Base-by-base conservation (phyloP, 1,140 invertebrate species). In the Brachionus sp. region DNA sequence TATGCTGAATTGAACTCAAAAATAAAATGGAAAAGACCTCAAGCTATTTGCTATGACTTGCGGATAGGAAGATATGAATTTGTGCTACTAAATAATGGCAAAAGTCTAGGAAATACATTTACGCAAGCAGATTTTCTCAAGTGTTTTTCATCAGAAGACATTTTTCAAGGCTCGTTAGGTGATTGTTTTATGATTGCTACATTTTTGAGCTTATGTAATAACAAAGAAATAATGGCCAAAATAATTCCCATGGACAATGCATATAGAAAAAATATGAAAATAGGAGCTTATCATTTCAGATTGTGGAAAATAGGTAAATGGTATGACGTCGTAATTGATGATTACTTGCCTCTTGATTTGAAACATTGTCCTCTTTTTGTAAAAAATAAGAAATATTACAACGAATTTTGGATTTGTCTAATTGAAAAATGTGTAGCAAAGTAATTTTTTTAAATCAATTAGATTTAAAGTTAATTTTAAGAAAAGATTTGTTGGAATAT, bases 251-350 rank as follows among this genome's bases (percentile, higher is more conserved):
- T 42, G 10, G 77, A 80, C 16, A 80, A 80, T 66, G 62, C 77
- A 6, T 80, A n/a, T 16, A 57, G 50, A 80, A 57, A 80, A 23
- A 80, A 80, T 80, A 80, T 80, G 50, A 80, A 80, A 80, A 57
- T 80, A 10, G 87, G 87, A 53, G 86, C 86, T 57, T 91, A 85
- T 87, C 92, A 92, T 85, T 93, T 93, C 88, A 89, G 92, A 46
- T 92, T 93, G 85, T 93, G 93, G 92, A 91, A 92, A 85, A 93
- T 93, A 87, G 93, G 93, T 3, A 91, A 92, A 85, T 94, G 93
- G 93, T 90, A 91, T 53, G 93, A 94, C 85, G 90, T 94, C 1
- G 87, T 93, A 1, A 90, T 94, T 1, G 93, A 94, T 86, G 93
- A 94, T 86, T 88, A 92, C 83, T 87, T 94, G 35, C 93, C 93